Base-by-base conservation (phyloP, 1,140 invertebrate species). In the Drosophila kepulauana region DNA sequence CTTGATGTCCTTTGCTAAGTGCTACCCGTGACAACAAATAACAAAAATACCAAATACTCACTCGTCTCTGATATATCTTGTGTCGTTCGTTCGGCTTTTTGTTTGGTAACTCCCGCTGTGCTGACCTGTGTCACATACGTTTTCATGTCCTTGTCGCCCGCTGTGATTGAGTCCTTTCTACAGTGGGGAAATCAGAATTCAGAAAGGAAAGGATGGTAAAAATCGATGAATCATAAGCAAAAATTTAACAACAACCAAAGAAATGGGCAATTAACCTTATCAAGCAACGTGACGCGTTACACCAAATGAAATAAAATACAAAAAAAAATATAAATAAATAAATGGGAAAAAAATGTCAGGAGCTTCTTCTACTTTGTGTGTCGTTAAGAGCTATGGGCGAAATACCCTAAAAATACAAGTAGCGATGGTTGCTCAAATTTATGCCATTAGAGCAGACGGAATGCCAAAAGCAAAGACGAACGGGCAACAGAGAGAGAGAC, bases 261-360 rank as follows among this genome's bases (percentile, higher is more conserved):
- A 74, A 88, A 78, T 64, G 77, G 84, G 84, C 84, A 87, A 87
- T 87, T 87, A 88, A 88, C 84, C 77, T 88, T 88, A 88, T 88
- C 84, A 87, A 74, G 62, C 35, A 62, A 69, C 62, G 72, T 63
- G 70, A 45, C 59, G 79, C 49, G 28, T 61, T 67, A 63, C 67
- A 49, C 66, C 33, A 48, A 46, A 10, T 28, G 6, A 20, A 63
- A 79, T 45, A 51, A 54, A 70, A 70, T 38, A 38, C 35, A 8
- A 46, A 2, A 16, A 35, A 45, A 49, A 46, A 61, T 51, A 71
- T 13, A 46, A 41, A 75, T 75, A 79, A 59, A 64, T 57, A 67
- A 58, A 43, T 52, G 61, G 43, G 45, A 38, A 69, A 76, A 49
- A 67, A 74, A 66, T 78, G 30, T 61, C 43, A 66, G 62, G 41